Evolutionary conservation across 64 coral and sea anemone species (phyloP), one percentile per base, ranked within the genome.

Genomic region (Actinia tenebrosa): DNA sequence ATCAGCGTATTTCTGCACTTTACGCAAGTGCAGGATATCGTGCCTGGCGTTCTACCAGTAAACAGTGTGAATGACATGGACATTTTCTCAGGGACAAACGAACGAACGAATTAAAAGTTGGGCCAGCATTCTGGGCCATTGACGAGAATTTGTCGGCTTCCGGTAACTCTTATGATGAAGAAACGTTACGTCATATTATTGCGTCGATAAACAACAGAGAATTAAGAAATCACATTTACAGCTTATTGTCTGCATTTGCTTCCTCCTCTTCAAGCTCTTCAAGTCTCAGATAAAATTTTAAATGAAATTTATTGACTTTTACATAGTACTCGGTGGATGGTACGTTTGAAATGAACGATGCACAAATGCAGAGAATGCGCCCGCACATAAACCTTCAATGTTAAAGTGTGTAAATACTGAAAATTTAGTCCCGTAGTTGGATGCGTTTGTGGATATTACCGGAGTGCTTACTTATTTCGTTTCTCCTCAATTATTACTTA

Each of bases 1-100:
- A 25, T 75, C 69, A 42, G 26, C 69, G n/a, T n/a, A 15, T 75
- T 75, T 75, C 69, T 75, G 69, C 69, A 75, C 69, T 75, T 75
- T 15, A 13, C 26, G 69, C 69, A 42, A 42, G 27, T 75, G 63
- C 63, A 66, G 10, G 22, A 23, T 22, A 66, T 66, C 7, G 7
- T 66, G 27, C 15, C 69, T 75, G 69, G 69, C 37, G 69, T 25
- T 26, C 26, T 22, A 66, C 53, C 53, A 55, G 53, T 11, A 64
- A 64, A 64, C 66, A 27, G 61, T 64, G 16, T 20, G 61, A 64
- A 2, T 64, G 61, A 20, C 61, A 64, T 64, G 16, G 17, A 13
- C 22, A 8, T 71, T 23, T 30, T 27, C 66, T 71, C 22, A 71
- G 69, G 26, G 25, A 66, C 22, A 66, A 26, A 30, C 25, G 15